These are phyloP conservation scores for Dimorphilus gyrociliatus DNA, from an alignment of 2,888 invertebrate species.

Conservation along the genomic window DNA sequence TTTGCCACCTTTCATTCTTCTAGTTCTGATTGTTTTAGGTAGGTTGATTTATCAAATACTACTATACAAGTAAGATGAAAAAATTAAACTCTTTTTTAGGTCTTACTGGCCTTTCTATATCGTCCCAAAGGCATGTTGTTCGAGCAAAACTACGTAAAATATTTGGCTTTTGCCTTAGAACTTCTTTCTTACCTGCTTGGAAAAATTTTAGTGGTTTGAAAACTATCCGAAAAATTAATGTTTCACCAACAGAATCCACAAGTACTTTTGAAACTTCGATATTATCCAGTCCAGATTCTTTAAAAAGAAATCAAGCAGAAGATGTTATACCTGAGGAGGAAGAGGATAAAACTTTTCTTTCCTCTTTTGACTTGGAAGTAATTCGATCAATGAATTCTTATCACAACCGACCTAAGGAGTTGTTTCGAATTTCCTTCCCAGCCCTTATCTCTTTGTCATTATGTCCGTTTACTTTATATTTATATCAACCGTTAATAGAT, in stretches of 20 bases:
- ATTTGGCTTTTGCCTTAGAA: too few species aligned
- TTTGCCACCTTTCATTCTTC: slow-evolving; percentile 13
- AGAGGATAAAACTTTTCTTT: slow-evolving; percentile 11
- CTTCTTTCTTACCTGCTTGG: too few species aligned
- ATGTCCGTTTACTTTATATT: slow-evolving; percentile 18
- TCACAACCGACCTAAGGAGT: slow-evolving; percentile 13
- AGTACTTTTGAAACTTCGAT: too few species aligned
- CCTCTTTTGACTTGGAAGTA: slow-evolving; percentile 17
- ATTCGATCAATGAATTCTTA: neutral
- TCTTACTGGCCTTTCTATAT: neutral
- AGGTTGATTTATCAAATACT: slow-evolving; percentile 3
- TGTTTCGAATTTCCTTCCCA: slow-evolving; percentile 16
- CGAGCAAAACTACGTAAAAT: too few species aligned
- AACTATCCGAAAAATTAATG: too few species aligned
- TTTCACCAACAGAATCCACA: too few species aligned
- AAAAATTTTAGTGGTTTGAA: too few species aligned
- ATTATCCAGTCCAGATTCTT: neutral
- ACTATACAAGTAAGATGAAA: neutral
- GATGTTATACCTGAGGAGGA: slow-evolving; percentile 2
- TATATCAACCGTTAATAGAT: slow-evolving; percentile 16
- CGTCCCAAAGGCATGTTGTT: too few species aligned
- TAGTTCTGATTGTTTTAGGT: slow-evolving; percentile 12
- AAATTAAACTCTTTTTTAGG: neutral
- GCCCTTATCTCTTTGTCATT: slow-evolving; percentile 18
- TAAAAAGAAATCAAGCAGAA: neutral